phyloP scores from a whole-genome alignment of 1,140 invertebrate species.

The Polyergus mexicanus region DNA sequence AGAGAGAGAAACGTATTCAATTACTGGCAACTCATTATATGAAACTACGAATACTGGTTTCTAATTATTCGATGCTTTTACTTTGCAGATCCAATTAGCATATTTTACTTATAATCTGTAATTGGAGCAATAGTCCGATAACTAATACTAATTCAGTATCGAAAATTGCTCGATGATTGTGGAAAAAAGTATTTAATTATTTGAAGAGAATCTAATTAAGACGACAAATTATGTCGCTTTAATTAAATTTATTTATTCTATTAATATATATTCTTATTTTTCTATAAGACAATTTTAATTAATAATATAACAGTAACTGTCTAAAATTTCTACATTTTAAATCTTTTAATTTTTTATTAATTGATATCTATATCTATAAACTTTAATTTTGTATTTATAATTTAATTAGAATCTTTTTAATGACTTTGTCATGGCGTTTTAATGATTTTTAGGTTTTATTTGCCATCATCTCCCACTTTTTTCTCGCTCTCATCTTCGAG shows the following conservation, averaged over 20 bases:
- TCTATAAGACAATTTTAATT: not conserved
- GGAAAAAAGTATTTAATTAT: not conserved
- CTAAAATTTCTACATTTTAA: not conserved
- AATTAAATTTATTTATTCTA: not conserved
- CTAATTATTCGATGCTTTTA: conserved; percentile 35
- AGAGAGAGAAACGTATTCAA: conserved; percentile 33
- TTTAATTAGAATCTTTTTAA: not conserved
- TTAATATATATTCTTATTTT: not conserved
- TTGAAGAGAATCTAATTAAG: not conserved
- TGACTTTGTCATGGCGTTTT: not conserved
- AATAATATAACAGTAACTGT: not conserved
- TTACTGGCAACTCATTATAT: conserved; percentile 60
- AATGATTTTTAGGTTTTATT: conserved; percentile 30
- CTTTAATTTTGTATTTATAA: not conserved
- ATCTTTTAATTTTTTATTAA: conserved; percentile 2
- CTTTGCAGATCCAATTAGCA: conserved; percentile 15
- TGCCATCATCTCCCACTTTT: not conserved
- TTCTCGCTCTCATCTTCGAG: not conserved
- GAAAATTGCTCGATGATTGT: not conserved
- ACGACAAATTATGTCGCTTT: not conserved
- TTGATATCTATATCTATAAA: not conserved
- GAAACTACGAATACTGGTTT: conserved; percentile 27
- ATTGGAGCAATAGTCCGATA: not conserved
- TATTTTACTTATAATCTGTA: not conserved
- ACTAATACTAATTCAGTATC: not conserved